Base-by-base conservation (phyloP, 1,140 invertebrate genomes). In the Acromyrmex charruanus region DNA sequence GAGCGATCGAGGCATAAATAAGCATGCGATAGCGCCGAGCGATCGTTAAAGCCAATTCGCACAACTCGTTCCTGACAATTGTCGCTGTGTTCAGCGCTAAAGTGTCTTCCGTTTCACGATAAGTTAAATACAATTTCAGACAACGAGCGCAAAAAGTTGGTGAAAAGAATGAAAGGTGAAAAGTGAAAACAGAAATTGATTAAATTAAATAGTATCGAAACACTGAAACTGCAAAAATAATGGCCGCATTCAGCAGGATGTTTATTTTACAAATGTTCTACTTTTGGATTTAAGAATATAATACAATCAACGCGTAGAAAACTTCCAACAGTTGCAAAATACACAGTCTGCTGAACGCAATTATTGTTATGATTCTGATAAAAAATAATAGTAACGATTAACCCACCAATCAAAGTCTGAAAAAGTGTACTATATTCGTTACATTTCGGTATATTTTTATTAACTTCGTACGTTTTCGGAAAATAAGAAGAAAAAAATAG, bases 1-100 rank as follows among this genome's bases (percentile, higher is more conserved):
- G 87, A 87, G 89, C 81, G 74, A 80, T 89, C 88, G 87, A 87
- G 85, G 80, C 87, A 90, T 87, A 91, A 91, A 92, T 93, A 91
- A 85, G 82, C 79, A 77, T 86, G 93, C 87, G 93, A 93, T 93
- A 93, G 82, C 77, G 86, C 12, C 61, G 68, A 77, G 85, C 58
- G 58, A 85, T 21, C 21, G 63, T 63, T 82, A 74, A 72, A 25
- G 55, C 21, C 16, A 59, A 82, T 74, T 82, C 53, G 68, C 53
- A 3, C 51, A 49, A 53, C 25, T 74, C 55, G 25, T 31, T 35
- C 25, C 59, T 55, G 28, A 75, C 71, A 55, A 61, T 74, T 55
- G 39, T 59, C 39, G 25, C 65, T 18, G 21, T 71, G 75, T 51
- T 9, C 39, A 2, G 14, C 44, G 39, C 3, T 69, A 69, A 69